Conservation (phyloP, 2,113 vertebrate species). For the Gallinago undulata region DNA sequence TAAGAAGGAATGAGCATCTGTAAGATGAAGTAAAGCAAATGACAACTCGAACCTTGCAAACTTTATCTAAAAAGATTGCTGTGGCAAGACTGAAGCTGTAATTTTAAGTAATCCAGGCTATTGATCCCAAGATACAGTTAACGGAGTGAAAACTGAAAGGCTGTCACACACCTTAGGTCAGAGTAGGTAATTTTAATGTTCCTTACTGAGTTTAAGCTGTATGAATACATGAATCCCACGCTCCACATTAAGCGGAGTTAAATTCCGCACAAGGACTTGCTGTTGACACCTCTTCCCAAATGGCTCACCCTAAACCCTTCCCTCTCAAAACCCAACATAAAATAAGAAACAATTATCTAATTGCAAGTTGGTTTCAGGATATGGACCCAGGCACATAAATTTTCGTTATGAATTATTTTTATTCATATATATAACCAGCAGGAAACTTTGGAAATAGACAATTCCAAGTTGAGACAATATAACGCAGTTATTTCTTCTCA, state of each 20-base stretch:
- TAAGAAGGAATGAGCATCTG: neutral
- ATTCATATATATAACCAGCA: neutral
- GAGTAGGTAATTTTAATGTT: neutral
- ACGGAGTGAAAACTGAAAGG: neutral
- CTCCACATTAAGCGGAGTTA: neutral
- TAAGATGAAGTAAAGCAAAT: neutral
- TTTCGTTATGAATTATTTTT: neutral
- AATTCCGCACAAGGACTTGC: neutral
- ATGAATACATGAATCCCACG: neutral
- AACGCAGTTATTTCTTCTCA: neutral
- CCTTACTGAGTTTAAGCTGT: neutral
- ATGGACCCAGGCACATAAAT: neutral
- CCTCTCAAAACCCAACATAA: neutral
- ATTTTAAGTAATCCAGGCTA: neutral
- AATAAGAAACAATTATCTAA: neutral
- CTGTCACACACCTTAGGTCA: neutral
- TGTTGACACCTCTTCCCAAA: neutral
- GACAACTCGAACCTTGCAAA: neutral
- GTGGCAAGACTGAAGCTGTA: neutral
- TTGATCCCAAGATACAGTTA: neutral
- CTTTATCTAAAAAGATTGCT: neutral
- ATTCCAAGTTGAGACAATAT: neutral
- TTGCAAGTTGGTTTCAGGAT: neutral
- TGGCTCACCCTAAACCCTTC: neutral
- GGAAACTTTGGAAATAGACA: neutral